Evolutionary conservation across 2,888 invertebrate species (phyloP).

Genomic region (Chamaedrilus cognettii): DNA sequence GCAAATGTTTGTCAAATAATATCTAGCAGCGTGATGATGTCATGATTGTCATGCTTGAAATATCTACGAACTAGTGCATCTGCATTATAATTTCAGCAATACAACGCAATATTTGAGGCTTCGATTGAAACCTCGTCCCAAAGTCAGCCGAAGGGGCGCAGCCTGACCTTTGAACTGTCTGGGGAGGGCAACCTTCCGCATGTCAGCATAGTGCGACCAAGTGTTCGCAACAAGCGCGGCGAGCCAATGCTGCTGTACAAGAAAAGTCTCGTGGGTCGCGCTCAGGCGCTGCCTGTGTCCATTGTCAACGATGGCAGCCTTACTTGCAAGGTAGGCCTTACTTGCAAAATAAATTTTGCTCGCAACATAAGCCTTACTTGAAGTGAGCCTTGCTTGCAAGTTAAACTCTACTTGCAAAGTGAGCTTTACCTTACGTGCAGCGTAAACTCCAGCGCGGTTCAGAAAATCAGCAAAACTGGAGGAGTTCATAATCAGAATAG

Average conservation of each 20-base stretch:
- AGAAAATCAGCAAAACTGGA: no score
- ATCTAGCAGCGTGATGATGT: no score
- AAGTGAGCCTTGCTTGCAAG: no score
- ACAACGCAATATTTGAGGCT: constrained; percentile 56
- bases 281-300: constrained; percentile 51
- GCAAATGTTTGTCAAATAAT: no score
- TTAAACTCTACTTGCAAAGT: no score
- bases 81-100: constrained; percentile 47
- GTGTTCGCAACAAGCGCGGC: constrained; percentile 57
- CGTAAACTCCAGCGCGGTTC: no score
- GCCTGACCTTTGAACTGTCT: constrained; percentile 55
- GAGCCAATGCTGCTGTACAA: constrained; percentile 58
- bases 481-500: no score
- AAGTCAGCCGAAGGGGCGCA: constrained; percentile 51
- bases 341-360: no score
- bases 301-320: constrained; percentile 58
- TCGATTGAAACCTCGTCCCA: constrained; percentile 46
- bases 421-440: no score
- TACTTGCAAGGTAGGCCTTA: constrained; percentile 55
- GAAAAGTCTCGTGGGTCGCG: constrained; percentile 50
- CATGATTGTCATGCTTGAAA: no score
- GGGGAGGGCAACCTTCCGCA: constrained; percentile 60
- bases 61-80: no score
- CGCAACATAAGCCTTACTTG: no score
- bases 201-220: constrained; percentile 53